A percentile compares a stretch with the other conserved stretches of the same genome.
These are phyloP conservation scores for Drosophila parabipectinata DNA, from an alignment of 1,140 invertebrate genomes.

Conservation along the genomic window DNA sequence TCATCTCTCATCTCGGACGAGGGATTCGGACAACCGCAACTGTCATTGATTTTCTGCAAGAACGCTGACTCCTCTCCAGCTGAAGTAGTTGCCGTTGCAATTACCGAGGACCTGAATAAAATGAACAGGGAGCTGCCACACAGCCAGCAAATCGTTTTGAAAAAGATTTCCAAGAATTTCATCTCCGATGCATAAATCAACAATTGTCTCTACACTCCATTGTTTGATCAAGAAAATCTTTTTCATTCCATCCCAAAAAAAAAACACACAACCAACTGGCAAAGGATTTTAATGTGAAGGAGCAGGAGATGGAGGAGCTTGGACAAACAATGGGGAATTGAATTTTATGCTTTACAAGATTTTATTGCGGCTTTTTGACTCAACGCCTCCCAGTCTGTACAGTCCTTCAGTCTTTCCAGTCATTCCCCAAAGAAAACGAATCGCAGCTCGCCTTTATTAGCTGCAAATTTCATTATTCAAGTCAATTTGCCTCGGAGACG, in stretches of 20 bases:
- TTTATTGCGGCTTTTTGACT: constrained; percentile 74
- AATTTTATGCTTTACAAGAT: constrained; percentile 76
- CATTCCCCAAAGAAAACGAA: constrained; percentile 32
- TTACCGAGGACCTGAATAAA: constrained; percentile 31
- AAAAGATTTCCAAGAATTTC: constrained; percentile 66
- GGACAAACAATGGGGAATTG: constrained; percentile 64
- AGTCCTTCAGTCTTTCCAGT: constrained; percentile 9
- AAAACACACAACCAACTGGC: constrained; percentile 24
- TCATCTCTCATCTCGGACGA: background rate
- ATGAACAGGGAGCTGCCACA: constrained; percentile 14
- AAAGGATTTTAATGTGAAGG: background rate
- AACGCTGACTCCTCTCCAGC: constrained; percentile 46
- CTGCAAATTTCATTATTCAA: constrained; percentile 74
- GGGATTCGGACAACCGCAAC: constrained; percentile 30
- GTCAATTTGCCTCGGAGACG: constrained; percentile 64
- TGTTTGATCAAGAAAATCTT: constrained; percentile 75
- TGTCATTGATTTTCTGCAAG: constrained; percentile 69
- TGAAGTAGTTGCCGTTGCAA: constrained; percentile 34
- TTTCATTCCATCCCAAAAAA: constrained; percentile 36
- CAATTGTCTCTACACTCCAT: constrained; percentile 50
- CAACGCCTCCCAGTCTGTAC: constrained; percentile 6
- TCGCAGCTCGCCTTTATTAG: constrained; percentile 49
- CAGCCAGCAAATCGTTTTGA: constrained; percentile 18
- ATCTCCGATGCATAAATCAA: constrained; percentile 72
- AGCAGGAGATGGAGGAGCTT: constrained; percentile 1